Evolutionary conservation across 2,797 vertebrate genomes (phyloP).

Genomic region (Anguilla pacifica): DNA sequence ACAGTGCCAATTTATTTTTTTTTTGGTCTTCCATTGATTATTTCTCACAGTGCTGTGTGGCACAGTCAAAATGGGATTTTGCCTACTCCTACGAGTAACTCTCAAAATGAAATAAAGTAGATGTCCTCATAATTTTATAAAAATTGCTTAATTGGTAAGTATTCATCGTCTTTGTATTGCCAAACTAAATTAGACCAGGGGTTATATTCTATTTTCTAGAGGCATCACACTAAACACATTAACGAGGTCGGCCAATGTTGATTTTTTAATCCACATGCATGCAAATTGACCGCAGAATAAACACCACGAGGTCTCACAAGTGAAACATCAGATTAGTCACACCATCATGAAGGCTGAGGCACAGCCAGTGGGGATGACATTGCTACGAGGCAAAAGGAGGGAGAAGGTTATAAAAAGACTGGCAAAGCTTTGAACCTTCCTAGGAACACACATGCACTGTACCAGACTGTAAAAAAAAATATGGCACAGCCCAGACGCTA

Average conservation of each 20-base stretch:
- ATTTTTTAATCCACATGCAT: background rate
- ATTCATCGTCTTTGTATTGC: background rate
- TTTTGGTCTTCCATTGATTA: too few species aligned
- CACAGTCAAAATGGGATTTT: too few species aligned
- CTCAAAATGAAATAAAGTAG: too few species aligned
- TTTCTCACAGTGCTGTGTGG: too few species aligned
- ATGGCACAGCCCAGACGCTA: too few species aligned
- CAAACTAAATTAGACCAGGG: background rate
- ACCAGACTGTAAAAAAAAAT: too few species aligned
- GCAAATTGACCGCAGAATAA: background rate
- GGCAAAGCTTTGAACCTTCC: too few species aligned
- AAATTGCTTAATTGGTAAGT: background rate
- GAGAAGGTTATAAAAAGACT: background rate
- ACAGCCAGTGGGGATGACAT: background rate
- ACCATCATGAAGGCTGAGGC: too few species aligned
- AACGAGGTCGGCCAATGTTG: background rate
- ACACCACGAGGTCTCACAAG: background rate
- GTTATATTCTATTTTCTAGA: background rate
- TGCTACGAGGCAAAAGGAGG: background rate
- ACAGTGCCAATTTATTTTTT: background rate
- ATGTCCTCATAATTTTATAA: too few species aligned
- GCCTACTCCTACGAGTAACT: too few species aligned
- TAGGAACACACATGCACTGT: too few species aligned
- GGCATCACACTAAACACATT: background rate
- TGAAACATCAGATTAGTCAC: too few species aligned